Conservation (phyloP, 2,113 vertebrate genomes). For the Oncorhynchus masou region DNA sequence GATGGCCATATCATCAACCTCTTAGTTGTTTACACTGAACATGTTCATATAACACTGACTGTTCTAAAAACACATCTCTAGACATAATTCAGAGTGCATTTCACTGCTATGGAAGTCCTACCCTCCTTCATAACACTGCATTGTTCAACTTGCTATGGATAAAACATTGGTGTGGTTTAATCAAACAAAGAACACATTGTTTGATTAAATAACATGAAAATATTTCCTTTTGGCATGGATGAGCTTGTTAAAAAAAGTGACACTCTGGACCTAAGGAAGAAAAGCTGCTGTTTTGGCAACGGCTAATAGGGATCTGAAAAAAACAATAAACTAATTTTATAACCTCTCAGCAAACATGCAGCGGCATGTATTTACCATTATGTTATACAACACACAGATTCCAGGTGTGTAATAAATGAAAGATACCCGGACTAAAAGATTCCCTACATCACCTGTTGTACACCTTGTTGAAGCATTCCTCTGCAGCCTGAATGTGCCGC, state of each 20-base stretch:
- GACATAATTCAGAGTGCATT: background rate
- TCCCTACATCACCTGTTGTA: conserved; percentile 59
- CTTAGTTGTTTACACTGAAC: too few relatives aligned
- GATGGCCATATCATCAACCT: too few relatives aligned
- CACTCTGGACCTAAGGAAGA: too few relatives aligned
- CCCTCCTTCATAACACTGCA: background rate
- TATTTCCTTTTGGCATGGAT: conserved; percentile 9
- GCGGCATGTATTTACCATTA: too few relatives aligned
- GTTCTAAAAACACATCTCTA: too few relatives aligned
- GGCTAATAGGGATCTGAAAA: too few relatives aligned
- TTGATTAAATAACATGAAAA: conserved; percentile 3
- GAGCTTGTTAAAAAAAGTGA: background rate
- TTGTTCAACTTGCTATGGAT: too few relatives aligned
- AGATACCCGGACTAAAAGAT: background rate
- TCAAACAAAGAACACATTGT: background rate
- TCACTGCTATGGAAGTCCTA: background rate
- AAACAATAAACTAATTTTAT: background rate
- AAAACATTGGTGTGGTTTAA: background rate
- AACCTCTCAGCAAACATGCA: conserved; percentile 19
- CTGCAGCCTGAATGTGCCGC: conserved; percentile 62
- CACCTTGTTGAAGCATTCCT: conserved; percentile 71
- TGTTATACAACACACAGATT: too few relatives aligned
- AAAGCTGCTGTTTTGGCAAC: too few relatives aligned
- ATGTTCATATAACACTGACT: too few relatives aligned
- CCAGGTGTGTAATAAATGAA: too few relatives aligned